A percentile compares a stretch with the other conserved stretches of the same genome.
These are phyloP conservation scores for Otolemur crassicaudatus DNA, from an alignment of 2,797 vertebrate genomes.

Conservation along the genomic window DNA sequence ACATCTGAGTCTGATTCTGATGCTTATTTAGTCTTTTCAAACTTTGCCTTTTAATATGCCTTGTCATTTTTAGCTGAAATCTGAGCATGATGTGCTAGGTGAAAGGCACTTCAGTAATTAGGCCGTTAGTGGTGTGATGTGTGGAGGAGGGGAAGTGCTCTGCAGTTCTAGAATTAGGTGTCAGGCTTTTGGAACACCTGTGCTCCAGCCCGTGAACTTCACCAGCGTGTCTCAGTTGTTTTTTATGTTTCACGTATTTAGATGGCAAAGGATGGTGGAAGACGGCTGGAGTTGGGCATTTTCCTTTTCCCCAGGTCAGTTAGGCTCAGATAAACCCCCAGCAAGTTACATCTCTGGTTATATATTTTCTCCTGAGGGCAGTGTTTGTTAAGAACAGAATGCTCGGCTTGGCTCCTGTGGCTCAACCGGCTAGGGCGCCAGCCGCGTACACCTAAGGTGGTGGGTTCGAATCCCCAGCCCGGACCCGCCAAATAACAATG, in stretches of 20 bases:
- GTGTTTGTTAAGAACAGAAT: background rate
- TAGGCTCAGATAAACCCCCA: background rate
- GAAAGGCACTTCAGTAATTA: background rate
- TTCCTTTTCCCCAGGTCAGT: background rate
- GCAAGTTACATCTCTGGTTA: background rate
- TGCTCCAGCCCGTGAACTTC: too few relatives aligned
- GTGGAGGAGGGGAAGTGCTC: background rate
- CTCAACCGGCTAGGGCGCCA: too few relatives aligned
- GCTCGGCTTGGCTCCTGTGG: background rate
- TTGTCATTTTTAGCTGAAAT: background rate
- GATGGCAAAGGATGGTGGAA: background rate
- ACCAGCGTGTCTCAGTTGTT: background rate
- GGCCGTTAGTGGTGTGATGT: background rate
- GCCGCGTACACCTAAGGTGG: background rate
- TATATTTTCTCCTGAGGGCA: background rate
- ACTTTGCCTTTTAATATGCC: background rate
- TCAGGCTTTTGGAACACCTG: background rate
- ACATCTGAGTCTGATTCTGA: background rate
- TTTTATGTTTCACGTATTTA: background rate
- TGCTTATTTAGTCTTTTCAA: background rate
- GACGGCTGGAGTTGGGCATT: background rate
- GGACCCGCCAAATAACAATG: too few relatives aligned
- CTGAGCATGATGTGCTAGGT: background rate
- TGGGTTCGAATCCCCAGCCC: too few relatives aligned
- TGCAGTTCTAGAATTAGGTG: background rate